Conservation (phyloP, 2,797 vertebrate genomes). For the Alauda arvensis region DNA sequence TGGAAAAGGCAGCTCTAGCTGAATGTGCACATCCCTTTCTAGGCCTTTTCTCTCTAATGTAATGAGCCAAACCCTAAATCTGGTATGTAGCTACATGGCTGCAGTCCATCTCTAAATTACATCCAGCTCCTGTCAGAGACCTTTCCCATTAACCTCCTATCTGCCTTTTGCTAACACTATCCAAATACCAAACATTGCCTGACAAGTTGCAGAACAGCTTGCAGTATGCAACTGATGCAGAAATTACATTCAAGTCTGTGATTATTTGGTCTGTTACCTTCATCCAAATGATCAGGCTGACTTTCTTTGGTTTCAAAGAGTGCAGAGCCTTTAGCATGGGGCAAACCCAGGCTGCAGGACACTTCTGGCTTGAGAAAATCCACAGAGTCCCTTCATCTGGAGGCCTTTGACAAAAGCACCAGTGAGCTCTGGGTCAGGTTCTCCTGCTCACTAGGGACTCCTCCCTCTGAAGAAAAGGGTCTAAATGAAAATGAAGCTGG, state of each 20-base stretch:
- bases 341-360: not conserved
- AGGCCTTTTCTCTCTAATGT: not conserved
- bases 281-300: not conserved
- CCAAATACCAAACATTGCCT: not conserved
- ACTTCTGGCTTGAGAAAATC: not conserved
- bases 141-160: slow-evolving; percentile 5
- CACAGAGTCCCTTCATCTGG: not conserved
- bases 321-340: not conserved
- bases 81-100: slow-evolving; percentile 1
- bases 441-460: not conserved
- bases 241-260: not conserved
- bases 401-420: not conserved
- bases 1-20: not conserved
- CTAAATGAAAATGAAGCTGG: not conserved
- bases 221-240: not conserved
- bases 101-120: slow-evolving; percentile 6
- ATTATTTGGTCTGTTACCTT: not conserved
- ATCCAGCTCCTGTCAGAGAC: not conserved
- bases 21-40: not conserved
- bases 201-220: not conserved
- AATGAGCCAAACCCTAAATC: not conserved
- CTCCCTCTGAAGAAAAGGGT: not conserved
- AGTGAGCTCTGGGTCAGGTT: not conserved
- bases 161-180: not conserved
- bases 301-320: not conserved